Percentiles rank a stretch among this genome's conserved stretches.
phyloP scores from a whole-genome alignment of 2,113 vertebrate genomes.

The Dicerorhinus sumatrensis region DNA sequence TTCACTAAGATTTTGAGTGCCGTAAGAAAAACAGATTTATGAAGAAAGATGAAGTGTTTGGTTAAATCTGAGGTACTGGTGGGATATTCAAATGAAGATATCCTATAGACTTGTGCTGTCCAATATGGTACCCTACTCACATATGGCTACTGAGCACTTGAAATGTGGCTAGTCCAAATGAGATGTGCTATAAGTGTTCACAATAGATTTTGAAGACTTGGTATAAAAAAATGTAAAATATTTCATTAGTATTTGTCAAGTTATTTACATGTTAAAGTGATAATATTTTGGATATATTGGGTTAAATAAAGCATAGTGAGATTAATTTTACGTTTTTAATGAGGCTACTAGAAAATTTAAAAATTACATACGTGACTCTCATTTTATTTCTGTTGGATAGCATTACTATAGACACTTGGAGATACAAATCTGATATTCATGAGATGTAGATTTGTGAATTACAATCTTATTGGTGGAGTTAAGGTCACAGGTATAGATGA shows the following conservation, averaged over 20 bases:
- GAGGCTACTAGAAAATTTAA: background rate
- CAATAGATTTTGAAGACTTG: background rate
- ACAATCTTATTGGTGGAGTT: background rate
- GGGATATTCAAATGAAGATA: background rate
- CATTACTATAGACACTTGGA: background rate
- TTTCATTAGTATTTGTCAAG: slow-evolving; percentile 44
- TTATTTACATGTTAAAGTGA: background rate
- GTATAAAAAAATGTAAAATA: slow-evolving; percentile 21
- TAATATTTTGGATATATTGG: slow-evolving; percentile 4
- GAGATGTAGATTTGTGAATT: background rate
- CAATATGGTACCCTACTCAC: background rate
- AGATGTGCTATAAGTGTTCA: background rate
- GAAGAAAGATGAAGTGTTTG: background rate
- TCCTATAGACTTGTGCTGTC: background rate
- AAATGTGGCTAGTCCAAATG: slow-evolving; percentile 8
- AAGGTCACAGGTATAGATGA: background rate
- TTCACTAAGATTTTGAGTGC: background rate
- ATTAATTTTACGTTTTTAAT: slow-evolving; percentile 16
- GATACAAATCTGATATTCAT: slow-evolving; percentile 17
- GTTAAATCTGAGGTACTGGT: background rate
- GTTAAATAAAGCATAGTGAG: slow-evolving; percentile 30
- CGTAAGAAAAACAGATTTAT: slow-evolving; percentile 4
- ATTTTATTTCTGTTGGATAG: background rate
- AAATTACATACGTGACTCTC: background rate
- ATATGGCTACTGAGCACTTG: background rate